Percentiles rank a stretch among this genome's conserved stretches.
Evolutionary conservation across 2,797 vertebrate species (phyloP).

Genomic region (Esox lucius): DNA sequence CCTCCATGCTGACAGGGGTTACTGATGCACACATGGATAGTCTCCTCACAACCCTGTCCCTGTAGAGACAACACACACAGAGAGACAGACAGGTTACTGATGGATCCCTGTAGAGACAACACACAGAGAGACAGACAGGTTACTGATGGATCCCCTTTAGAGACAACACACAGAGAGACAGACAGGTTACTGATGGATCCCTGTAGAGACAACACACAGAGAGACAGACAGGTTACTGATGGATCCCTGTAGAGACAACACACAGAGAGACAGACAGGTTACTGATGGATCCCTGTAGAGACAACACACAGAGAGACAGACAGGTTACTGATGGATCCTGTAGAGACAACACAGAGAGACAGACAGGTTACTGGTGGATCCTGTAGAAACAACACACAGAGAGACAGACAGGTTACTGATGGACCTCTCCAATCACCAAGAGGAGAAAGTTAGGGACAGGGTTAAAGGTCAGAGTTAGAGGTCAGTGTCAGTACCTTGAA

Average conservation of each 20-base stretch:
- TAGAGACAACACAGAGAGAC: not conserved
- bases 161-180: constrained; percentile 62
- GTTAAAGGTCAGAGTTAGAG: not conserved
- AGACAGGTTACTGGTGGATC: not conserved
- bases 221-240: not conserved
- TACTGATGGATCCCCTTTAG: constrained; percentile 13
- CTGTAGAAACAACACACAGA: constrained; percentile 12
- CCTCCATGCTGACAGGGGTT: constrained; percentile 91
- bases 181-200: constrained; percentile 36
- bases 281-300: not conserved
- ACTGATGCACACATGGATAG: constrained; percentile 93
- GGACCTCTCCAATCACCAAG: not conserved
- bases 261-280: not conserved
- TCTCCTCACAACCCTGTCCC: constrained; percentile 80
- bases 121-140: constrained; percentile 22
- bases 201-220: no score
- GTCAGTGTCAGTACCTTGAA: not conserved
- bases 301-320: not conserved
- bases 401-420: not conserved
- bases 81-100: not conserved
- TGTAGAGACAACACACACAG: not conserved
- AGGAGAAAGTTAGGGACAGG: not conserved
- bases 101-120: no score
- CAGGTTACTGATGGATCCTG: constrained; percentile 79
- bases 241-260: constrained; percentile 20